These are phyloP conservation scores for Oophaga sylvatica DNA, from an alignment of 2,797 vertebrate genomes.

Conservation along the genomic window DNA sequence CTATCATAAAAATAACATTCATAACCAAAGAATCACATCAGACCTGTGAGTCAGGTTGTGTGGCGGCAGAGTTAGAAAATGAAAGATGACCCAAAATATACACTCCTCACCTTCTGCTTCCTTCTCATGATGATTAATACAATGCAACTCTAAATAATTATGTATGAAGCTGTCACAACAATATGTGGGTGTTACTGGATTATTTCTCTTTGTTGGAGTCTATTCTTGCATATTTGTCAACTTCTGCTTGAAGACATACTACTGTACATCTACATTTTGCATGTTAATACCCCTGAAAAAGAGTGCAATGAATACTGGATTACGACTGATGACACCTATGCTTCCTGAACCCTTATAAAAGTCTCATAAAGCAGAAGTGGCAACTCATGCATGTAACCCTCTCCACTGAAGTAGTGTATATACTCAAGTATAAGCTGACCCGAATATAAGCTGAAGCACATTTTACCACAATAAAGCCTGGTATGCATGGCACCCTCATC, in stretches of 20 bases:
- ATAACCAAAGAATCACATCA: constrained; percentile 5
- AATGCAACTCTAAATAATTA: neutral
- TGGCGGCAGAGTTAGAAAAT: neutral
- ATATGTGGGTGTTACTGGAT: neutral
- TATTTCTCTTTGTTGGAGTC: neutral
- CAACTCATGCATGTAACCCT: neutral
- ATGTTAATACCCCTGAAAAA: neutral
- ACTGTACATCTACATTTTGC: neutral
- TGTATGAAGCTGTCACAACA: neutral
- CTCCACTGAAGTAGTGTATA: too few relatives aligned
- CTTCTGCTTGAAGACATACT: neutral
- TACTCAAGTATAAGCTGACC: too few relatives aligned
- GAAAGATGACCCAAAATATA: constrained; percentile 13
- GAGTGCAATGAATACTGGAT: neutral
- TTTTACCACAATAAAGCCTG: too few relatives aligned
- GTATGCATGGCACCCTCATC: too few relatives aligned
- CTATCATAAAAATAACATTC: neutral
- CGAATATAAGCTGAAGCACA: too few relatives aligned
- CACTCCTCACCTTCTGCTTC: constrained; percentile 11
- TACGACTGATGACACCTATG: neutral
- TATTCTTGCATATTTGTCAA: neutral
- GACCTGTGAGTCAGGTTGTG: constrained; percentile 38
- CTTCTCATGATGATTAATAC: neutral
- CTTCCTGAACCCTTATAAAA: too few relatives aligned
- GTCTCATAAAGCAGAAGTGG: neutral